phyloP scores from a whole-genome alignment of 2,797 vertebrate species.

The Mus spretus region DNA sequence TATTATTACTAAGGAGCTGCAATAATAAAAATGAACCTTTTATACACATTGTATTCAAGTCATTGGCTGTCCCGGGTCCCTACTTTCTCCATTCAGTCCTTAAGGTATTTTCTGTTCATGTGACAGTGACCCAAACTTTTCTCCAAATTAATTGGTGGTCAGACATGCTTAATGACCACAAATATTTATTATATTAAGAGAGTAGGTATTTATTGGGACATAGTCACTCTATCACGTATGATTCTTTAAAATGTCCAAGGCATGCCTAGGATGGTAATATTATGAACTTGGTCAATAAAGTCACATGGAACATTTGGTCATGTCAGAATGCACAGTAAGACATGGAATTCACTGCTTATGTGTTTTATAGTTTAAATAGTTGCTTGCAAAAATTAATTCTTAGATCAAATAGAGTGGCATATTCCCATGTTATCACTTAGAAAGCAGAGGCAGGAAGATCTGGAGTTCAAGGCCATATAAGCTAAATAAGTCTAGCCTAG shows the following conservation, averaged over 20 bases:
- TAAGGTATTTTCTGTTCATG: not conserved
- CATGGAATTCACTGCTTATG: not conserved
- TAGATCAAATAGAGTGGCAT: not conserved
- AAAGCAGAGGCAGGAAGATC: not conserved
- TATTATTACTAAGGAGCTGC: not conserved
- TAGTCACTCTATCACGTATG: not conserved
- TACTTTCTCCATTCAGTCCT: not conserved
- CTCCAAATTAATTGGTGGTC: not conserved
- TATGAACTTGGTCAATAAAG: not conserved
- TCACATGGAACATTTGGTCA: not conserved
- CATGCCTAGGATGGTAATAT: not conserved
- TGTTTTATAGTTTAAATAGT: constrained; percentile 4
- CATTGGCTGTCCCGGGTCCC: not conserved
- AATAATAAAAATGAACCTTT: not conserved
- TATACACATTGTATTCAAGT: not conserved
- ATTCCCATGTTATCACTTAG: not conserved
- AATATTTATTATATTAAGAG: constrained; percentile 24
- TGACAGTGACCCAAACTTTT: not conserved
- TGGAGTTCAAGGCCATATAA: not conserved
- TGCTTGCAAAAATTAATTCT: not conserved
- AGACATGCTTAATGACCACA: not conserved
- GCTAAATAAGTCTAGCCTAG: not conserved
- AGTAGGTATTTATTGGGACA: constrained; percentile 45
- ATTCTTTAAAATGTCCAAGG: not conserved
- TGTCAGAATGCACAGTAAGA: not conserved